These are phyloP conservation scores for Novumbra hubbsi DNA, from an alignment of 2,797 vertebrate genomes.

Conservation along the genomic window DNA sequence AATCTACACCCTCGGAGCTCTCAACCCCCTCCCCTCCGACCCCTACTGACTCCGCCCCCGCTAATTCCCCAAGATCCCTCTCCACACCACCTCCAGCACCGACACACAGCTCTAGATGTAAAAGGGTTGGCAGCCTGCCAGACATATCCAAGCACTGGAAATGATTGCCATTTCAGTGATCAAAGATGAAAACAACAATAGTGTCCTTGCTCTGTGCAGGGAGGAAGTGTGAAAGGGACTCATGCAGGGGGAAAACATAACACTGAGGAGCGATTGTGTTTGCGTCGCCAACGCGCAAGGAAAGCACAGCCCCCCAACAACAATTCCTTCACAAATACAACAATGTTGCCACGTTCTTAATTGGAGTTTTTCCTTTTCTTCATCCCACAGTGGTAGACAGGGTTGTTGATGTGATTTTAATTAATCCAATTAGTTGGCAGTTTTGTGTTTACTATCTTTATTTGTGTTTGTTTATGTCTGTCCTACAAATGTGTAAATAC, in stretches of 20 bases:
- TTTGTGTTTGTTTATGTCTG: not conserved
- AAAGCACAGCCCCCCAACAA: not conserved
- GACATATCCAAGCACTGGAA: not conserved
- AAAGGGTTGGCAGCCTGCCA: not conserved
- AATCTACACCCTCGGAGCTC: not conserved
- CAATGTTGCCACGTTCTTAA: not conserved
- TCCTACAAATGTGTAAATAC: not conserved
- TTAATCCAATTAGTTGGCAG: not conserved
- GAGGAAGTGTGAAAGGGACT: constrained; percentile 4
- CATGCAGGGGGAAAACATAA: not conserved
- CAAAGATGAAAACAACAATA: constrained; percentile 20
- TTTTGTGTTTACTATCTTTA: not conserved
- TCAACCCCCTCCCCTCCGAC: not conserved
- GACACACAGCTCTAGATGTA: constrained; percentile 10
- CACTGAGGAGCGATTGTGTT: not conserved
- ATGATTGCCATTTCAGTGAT: constrained; percentile 18
- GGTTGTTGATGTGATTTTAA: not conserved
- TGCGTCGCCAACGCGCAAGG: not conserved
- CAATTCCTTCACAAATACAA: not conserved
- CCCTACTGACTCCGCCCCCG: not conserved
- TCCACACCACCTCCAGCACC: not conserved
- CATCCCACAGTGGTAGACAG: not conserved
- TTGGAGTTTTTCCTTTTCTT: not conserved
- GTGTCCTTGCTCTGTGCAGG: not conserved
- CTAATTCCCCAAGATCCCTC: constrained; percentile 6